Evolutionary conservation across 2,113 vertebrate species (phyloP).

Genomic region (Dipodomys stephensi): DNA sequence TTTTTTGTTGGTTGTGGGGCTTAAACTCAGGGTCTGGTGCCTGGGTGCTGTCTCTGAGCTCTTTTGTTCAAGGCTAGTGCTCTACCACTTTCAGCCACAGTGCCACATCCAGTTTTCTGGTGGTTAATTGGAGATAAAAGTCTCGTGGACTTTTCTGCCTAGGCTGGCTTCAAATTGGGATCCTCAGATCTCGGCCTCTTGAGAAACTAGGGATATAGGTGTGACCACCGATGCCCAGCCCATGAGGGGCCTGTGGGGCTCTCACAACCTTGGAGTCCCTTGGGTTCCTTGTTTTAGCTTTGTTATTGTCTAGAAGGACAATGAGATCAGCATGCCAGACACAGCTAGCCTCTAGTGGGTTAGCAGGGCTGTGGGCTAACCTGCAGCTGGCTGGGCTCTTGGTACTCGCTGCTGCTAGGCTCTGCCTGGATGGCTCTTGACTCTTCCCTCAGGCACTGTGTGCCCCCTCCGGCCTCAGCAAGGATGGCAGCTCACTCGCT

Average conservation of each 20-base stretch:
- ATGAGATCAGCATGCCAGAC: neutral
- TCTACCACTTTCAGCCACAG: too few relatives aligned
- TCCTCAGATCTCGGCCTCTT: too few relatives aligned
- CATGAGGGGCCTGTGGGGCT: neutral
- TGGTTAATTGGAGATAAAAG: too few relatives aligned
- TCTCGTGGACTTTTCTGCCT: too few relatives aligned
- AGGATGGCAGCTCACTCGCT: too few relatives aligned
- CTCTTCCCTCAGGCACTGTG: fast-evolving
- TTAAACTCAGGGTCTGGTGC: too few relatives aligned
- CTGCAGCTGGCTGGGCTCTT: neutral
- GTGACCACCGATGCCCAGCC: neutral
- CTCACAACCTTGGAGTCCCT: neutral
- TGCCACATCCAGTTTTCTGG: too few relatives aligned
- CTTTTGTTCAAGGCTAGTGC: too few relatives aligned
- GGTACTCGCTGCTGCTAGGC: neutral
- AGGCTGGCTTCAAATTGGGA: too few relatives aligned
- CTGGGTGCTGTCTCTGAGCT: too few relatives aligned
- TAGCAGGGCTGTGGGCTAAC: fast-evolving
- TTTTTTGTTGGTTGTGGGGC: too few relatives aligned
- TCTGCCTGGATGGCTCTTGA: neutral
- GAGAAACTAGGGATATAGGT: too few relatives aligned
- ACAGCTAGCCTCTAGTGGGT: neutral
- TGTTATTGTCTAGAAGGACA: neutral
- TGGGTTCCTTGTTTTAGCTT: neutral
- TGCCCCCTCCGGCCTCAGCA: fast-evolving